Percentiles rank a stretch among this genome's conserved stretches.
Conservation (phyloP, 2,888 invertebrate genomes). For the Phalangium opilio region DNA sequence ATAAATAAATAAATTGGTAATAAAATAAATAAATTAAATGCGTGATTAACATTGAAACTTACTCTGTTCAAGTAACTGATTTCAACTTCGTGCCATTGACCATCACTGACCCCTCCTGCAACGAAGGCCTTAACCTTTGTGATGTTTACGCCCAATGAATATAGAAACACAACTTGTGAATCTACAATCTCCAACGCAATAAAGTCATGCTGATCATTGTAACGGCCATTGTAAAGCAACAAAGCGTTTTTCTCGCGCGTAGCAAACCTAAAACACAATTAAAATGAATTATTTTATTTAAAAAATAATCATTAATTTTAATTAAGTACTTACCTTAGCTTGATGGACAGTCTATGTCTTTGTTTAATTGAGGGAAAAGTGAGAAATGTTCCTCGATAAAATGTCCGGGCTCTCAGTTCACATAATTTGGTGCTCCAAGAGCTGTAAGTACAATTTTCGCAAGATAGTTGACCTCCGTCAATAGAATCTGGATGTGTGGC, state of each 20-base stretch:
- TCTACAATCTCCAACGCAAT: constrained; percentile 69
- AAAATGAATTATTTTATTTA: too few species aligned
- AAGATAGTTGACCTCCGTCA: constrained; percentile 51
- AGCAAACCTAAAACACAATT: constrained; percentile 53
- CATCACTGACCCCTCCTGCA: constrained; percentile 59
- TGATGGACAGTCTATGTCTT: constrained; percentile 50
- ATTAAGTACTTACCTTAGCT: constrained; percentile 33
- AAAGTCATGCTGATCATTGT: constrained; percentile 89
- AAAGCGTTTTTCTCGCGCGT: constrained; percentile 69
- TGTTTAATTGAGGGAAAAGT: constrained; percentile 79
- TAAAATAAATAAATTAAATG: too few species aligned
- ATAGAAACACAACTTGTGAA: constrained; percentile 59
- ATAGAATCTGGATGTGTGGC: constrained; percentile 33
- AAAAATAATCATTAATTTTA: too few species aligned
- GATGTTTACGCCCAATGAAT: constrained; percentile 63
- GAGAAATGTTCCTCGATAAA: constrained; percentile 62
- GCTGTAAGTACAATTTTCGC: constrained; percentile 56
- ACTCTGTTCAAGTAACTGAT: constrained; percentile 70
- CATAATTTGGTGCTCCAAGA: constrained; percentile 57
- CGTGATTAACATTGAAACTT: constrained; percentile 13
- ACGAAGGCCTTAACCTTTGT: constrained; percentile 42
- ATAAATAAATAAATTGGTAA: constrained; percentile 2
- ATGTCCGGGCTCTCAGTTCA: constrained; percentile 68
- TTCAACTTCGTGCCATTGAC: constrained; percentile 73
- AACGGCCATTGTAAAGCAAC: constrained; percentile 83